Percentiles rank a stretch among this genome's conserved stretches.
These are phyloP conservation scores for Chymomyza caudatula DNA, from an alignment of 2,888 invertebrate genomes.

Conservation along the genomic window DNA sequence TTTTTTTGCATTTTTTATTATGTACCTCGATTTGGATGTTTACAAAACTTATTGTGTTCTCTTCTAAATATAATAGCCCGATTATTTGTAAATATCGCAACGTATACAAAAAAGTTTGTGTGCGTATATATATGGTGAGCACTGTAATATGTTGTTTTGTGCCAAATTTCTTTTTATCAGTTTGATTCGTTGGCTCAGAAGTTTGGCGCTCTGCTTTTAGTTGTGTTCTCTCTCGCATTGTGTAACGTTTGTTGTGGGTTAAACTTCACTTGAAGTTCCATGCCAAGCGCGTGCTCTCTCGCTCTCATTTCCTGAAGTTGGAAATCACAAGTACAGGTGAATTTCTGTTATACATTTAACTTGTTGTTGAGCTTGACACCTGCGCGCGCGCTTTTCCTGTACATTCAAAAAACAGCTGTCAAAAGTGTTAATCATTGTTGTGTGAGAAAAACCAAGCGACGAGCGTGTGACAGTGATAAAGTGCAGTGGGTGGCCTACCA, in stretches of 20 bases:
- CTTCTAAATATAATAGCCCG: too few relatives aligned
- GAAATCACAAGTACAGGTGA: constrained; percentile 3
- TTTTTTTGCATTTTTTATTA: too few relatives aligned
- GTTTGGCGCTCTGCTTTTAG: background rate
- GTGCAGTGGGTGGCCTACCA: background rate
- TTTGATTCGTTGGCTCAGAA: background rate
- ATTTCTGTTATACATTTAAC: constrained; percentile 10
- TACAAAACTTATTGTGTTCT: too few relatives aligned
- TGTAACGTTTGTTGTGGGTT: background rate
- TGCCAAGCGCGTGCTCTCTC: constrained; percentile 12
- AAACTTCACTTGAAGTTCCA: constrained; percentile 44
- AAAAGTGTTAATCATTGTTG: constrained; percentile 38
- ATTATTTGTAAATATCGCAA: too few relatives aligned
- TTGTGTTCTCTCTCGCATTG: background rate
- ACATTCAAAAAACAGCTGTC: constrained; percentile 50
- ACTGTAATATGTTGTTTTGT: background rate
- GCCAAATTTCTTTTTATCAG: background rate
- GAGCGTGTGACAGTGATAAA: background rate
- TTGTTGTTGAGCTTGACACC: constrained; percentile 43
- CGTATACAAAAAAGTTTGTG: too few relatives aligned
- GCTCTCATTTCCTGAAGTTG: constrained; percentile 5
- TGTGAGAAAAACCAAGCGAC: background rate
- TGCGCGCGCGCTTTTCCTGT: constrained; percentile 25
- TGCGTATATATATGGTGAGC: background rate
- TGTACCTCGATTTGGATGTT: too few relatives aligned